Percentiles rank a stretch among this genome's conserved stretches.
These are phyloP conservation scores for Anisognathus igniventris DNA, from an alignment of 2,797 vertebrate genomes.

Conservation along the genomic window DNA sequence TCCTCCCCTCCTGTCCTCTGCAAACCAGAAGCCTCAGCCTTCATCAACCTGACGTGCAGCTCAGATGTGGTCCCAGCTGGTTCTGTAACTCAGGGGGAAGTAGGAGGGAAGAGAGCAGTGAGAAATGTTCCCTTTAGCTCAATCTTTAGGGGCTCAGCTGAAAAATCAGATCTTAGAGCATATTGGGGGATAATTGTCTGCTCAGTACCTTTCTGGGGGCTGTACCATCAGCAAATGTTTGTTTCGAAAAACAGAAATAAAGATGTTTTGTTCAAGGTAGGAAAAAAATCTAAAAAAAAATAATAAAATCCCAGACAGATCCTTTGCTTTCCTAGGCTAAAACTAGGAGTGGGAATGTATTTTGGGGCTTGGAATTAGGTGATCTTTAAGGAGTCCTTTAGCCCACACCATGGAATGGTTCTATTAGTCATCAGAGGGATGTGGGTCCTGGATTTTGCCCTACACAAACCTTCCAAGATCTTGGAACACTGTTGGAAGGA, in stretches of 20 bases:
- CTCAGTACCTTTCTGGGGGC: neutral
- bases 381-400: neutral
- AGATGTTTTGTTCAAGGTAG: neutral
- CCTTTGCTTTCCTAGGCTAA: neutral
- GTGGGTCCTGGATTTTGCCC: neutral
- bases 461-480: rapidly evolving
- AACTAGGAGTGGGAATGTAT: neutral
- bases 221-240: neutral
- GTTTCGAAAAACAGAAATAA: neutral
- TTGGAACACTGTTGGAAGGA: neutral
- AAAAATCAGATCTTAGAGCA: neutral
- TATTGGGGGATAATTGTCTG: neutral
- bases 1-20: neutral
- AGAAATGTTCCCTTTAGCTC: neutral
- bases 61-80: conserved; percentile 3
- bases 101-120: neutral
- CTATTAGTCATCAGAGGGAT: rapidly evolving
- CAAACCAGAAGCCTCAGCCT: neutral
- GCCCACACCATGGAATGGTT: neutral
- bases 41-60: neutral
- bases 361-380: neutral
- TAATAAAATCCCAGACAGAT: too few relatives aligned
- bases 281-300: neutral
- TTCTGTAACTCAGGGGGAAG: neutral
- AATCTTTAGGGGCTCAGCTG: neutral